Evolutionary conservation across 2,797 vertebrate genomes (phyloP).

Genomic region (Neopelma chrysocephalum): DNA sequence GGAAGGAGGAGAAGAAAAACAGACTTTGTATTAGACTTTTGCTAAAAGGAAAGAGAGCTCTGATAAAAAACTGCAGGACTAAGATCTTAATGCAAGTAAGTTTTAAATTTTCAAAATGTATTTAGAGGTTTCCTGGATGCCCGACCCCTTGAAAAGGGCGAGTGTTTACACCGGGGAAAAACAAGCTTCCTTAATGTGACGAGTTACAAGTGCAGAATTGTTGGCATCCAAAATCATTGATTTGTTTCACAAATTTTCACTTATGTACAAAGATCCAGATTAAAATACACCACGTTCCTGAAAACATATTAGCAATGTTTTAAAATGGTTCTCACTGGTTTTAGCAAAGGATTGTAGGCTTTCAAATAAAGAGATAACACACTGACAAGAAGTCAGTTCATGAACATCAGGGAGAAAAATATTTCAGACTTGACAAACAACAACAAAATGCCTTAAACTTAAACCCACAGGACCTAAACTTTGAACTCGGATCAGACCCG

Average conservation of each 20-base stretch:
- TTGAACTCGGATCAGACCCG: neutral
- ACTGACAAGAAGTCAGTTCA: neutral
- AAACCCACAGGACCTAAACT: slow-evolving; percentile 16
- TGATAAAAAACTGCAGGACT: neutral
- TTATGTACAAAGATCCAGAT: neutral
- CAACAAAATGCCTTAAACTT: slow-evolving; percentile 11
- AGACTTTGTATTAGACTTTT: neutral
- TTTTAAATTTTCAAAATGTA: neutral
- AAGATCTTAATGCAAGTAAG: neutral
- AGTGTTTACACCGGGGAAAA: neutral
- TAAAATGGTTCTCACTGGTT: neutral
- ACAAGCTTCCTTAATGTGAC: neutral
- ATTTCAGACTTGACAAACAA: neutral
- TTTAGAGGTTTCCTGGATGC: neutral
- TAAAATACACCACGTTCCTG: neutral
- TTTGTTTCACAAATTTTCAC: neutral
- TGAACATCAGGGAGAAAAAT: neutral
- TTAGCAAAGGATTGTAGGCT: neutral
- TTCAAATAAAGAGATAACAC: neutral
- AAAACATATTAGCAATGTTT: neutral
- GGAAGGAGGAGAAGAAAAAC: neutral
- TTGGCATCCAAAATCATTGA: neutral
- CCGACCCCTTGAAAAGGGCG: neutral
- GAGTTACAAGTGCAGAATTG: neutral
- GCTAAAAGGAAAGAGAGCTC: neutral